These are phyloP conservation scores for Trichomalopsis sarcophagae DNA, from an alignment of 1,140 invertebrate species.

Conservation along the genomic window DNA sequence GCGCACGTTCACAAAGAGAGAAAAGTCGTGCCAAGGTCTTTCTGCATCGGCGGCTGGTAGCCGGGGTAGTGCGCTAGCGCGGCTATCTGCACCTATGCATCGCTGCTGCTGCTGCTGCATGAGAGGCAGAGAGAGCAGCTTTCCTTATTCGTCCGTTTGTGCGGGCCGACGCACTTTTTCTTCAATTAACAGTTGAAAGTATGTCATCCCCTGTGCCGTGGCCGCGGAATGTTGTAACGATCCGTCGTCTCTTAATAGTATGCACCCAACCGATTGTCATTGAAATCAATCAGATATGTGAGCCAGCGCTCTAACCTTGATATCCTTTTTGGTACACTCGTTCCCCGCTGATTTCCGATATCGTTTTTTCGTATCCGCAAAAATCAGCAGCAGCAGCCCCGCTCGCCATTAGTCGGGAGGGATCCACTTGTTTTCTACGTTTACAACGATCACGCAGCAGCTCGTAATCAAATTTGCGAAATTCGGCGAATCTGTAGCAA, in stretches of 20 bases:
- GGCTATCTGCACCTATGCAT: constrained; percentile 28
- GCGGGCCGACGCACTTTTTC: constrained; percentile 46
- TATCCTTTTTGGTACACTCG: constrained; percentile 15
- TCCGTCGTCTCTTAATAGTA: constrained; percentile 24
- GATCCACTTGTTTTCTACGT: not conserved
- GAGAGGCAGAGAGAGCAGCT: constrained; percentile 14
- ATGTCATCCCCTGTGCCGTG: constrained; percentile 23
- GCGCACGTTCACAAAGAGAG: not conserved
- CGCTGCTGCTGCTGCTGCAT: not conserved
- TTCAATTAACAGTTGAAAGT: constrained; percentile 46
- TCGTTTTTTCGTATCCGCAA: not conserved
- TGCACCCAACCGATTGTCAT: constrained; percentile 24
- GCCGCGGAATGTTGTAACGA: constrained; percentile 31
- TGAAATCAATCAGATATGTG: constrained; percentile 32
- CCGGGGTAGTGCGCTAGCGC: not conserved
- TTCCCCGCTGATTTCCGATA: constrained; percentile 8
- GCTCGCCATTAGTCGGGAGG: not conserved
- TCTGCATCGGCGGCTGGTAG: not conserved
- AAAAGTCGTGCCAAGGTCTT: constrained; percentile 29
- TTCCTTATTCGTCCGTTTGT: constrained; percentile 49
- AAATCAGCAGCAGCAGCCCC: not conserved
- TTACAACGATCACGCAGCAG: not conserved
- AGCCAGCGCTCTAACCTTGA: constrained; percentile 4
- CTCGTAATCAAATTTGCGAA: not conserved
- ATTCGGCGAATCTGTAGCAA: not conserved